Percentiles rank a stretch among this genome's conserved stretches.
Evolutionary conservation across 2,113 vertebrate species (phyloP).

Genomic region (Semicossyphus pulcher): DNA sequence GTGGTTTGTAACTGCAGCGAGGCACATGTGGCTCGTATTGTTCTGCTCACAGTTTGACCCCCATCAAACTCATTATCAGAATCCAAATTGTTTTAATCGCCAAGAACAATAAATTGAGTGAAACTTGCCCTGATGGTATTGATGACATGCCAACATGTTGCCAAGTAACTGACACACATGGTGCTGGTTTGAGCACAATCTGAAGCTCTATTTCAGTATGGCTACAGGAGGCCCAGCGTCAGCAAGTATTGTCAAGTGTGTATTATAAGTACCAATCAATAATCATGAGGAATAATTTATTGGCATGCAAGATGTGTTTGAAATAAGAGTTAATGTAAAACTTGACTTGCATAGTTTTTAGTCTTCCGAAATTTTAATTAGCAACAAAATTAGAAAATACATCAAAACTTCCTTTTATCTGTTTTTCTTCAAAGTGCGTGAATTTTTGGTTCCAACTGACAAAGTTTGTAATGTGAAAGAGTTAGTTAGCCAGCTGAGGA

Average conservation of each 20-base stretch:
- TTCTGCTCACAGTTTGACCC: slow-evolving; percentile 54
- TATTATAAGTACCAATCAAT: no score
- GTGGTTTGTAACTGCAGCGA: slow-evolving; percentile 70
- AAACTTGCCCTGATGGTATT: slow-evolving; percentile 13
- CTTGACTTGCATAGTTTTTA: no score
- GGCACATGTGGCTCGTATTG: slow-evolving; percentile 77
- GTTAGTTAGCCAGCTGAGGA: no score
- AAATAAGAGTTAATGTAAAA: no score
- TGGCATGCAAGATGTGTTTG: neutral
- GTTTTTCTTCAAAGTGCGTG: no score
- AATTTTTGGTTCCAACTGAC: no score
- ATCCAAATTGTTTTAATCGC: slow-evolving; percentile 45
- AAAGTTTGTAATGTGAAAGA: no score
- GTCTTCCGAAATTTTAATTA: no score
- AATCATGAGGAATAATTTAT: neutral
- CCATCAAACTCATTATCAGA: slow-evolving; percentile 54
- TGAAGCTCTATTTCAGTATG: neutral
- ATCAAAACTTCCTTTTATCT: no score
- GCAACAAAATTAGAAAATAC: no score
- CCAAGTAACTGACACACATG: slow-evolving; percentile 6
- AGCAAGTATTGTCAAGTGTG: neutral
- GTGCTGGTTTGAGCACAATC: slow-evolving; percentile 9
- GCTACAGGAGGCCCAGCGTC: neutral
- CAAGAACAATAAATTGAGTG: slow-evolving; percentile 46
- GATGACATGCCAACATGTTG: slow-evolving; percentile 8